Conservation (phyloP, 2,888 invertebrate genomes). For the Baccha elongata region DNA sequence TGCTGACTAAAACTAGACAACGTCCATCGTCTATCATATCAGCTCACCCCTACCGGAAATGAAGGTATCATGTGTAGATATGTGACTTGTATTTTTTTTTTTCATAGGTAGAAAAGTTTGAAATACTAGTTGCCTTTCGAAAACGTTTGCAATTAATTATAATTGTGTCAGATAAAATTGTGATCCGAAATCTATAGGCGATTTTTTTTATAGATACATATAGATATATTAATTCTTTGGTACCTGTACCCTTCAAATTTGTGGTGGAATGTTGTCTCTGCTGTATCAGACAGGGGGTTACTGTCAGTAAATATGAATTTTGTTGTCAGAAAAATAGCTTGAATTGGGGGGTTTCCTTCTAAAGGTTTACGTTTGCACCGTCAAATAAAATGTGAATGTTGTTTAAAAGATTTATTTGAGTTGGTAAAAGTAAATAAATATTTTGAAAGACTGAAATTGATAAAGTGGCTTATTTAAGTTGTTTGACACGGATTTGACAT, state of each 20-base stretch:
- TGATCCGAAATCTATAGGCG: conserved; percentile 47
- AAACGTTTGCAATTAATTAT: conserved; percentile 72
- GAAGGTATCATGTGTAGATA: too few species aligned
- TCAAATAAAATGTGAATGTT: conserved; percentile 18
- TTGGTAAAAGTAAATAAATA: conserved; percentile 20
- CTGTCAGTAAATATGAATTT: conserved; percentile 63
- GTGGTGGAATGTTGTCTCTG: conserved; percentile 30
- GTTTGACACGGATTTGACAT: conserved; percentile 10
- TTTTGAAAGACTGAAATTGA: conserved; percentile 61
- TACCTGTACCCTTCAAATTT: conserved; percentile 41
- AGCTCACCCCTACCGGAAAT: neutral
- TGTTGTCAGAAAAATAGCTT: conserved; percentile 61
- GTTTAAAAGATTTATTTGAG: conserved; percentile 46
- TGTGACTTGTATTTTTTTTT: conserved; percentile 53
- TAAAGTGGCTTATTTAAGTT: conserved; percentile 37
- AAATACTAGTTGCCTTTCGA: conserved; percentile 65
- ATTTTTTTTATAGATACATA: conserved; percentile 19
- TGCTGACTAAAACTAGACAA: conserved; percentile 58
- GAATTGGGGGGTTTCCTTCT: conserved; percentile 50
- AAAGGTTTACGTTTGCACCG: conserved; percentile 45
- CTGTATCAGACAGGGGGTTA: conserved; percentile 36
- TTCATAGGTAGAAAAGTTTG: conserved; percentile 53
- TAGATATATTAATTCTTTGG: neutral
- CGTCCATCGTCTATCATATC: conserved; percentile 31
- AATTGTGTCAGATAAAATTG: conserved; percentile 66